phyloP scores from a whole-genome alignment of 2,113 vertebrate species.

The Ascaphus truei region DNA sequence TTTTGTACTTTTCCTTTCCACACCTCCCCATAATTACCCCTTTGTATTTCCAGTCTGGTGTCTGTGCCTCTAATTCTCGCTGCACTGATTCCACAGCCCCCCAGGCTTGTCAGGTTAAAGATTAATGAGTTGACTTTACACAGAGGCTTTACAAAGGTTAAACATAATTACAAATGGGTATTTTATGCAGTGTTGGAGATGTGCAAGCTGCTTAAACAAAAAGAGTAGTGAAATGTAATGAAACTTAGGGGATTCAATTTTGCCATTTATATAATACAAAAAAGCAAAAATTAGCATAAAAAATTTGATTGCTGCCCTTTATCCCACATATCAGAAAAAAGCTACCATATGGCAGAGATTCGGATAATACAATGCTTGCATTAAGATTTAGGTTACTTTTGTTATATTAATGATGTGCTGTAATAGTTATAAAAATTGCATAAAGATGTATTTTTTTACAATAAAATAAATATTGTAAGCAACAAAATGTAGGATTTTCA shows the following conservation, averaged over 20 bases:
- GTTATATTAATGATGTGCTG: conserved; percentile 16
- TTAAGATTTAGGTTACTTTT: conserved; percentile 37
- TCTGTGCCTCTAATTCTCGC: conserved; percentile 51
- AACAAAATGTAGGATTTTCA: background rate
- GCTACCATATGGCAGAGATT: conserved; percentile 43
- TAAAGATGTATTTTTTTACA: background rate
- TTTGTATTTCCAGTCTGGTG: conserved; percentile 54
- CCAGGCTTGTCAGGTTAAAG: conserved; percentile 69
- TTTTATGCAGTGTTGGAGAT: conserved; percentile 63
- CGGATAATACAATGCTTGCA: conserved; percentile 38
- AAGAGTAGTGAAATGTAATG: conserved; percentile 46
- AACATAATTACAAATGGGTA: conserved; percentile 70
- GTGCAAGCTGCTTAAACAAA: conserved; percentile 48
- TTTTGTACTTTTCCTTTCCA: conserved; percentile 56
- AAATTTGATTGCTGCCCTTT: conserved; percentile 45
- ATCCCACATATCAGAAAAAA: conserved; percentile 40
- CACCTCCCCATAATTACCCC: conserved; percentile 56
- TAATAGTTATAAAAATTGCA: background rate
- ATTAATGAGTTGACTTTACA: conserved; percentile 70
- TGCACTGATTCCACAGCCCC: conserved; percentile 54
- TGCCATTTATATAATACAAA: conserved; percentile 42
- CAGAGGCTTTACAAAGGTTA: conserved; percentile 73
- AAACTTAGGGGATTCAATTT: conserved; percentile 56
- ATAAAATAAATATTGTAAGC: background rate
- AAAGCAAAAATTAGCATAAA: conserved; percentile 49